Evolutionary conservation across 2,888 invertebrate genomes (phyloP).

Genomic region (Nomada hirtipes): DNA sequence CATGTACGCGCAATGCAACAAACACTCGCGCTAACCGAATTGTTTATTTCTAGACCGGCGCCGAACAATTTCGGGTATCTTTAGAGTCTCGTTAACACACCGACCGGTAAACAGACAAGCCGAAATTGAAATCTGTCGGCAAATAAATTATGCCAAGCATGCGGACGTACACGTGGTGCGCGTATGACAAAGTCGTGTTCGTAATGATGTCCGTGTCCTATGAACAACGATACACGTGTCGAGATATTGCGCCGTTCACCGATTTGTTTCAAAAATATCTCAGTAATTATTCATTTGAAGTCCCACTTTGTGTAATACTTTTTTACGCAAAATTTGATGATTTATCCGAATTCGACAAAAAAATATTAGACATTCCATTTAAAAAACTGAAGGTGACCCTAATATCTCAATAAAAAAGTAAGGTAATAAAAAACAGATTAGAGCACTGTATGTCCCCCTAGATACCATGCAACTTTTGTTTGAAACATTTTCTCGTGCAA

Average conservation of each 20-base stretch:
- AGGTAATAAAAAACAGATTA: no score
- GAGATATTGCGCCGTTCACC: conserved; percentile 58
- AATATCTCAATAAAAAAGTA: no score
- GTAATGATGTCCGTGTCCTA: background rate
- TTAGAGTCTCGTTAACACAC: conserved; percentile 8
- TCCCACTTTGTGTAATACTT: no score
- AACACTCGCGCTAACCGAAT: background rate
- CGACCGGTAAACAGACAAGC: background rate
- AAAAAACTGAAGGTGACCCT: no score
- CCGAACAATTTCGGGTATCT: conserved; percentile 29
- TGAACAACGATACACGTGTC: conserved; percentile 51
- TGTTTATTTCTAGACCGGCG: conserved; percentile 19
- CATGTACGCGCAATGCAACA: background rate
- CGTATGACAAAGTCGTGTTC: conserved; percentile 31
- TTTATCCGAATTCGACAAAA: no score
- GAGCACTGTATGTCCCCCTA: no score
- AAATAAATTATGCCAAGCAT: conserved; percentile 29
- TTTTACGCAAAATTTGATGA: no score
- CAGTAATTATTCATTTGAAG: no score
- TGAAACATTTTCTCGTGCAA: no score
- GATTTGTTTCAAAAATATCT: no score
- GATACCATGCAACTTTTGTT: no score
- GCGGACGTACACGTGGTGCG: conserved; percentile 16
- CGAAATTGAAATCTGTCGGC: conserved; percentile 25
- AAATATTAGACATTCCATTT: no score